Evolutionary conservation across 2,888 invertebrate genomes (phyloP).

Genomic region (Branchinecta sandiegonensis): DNA sequence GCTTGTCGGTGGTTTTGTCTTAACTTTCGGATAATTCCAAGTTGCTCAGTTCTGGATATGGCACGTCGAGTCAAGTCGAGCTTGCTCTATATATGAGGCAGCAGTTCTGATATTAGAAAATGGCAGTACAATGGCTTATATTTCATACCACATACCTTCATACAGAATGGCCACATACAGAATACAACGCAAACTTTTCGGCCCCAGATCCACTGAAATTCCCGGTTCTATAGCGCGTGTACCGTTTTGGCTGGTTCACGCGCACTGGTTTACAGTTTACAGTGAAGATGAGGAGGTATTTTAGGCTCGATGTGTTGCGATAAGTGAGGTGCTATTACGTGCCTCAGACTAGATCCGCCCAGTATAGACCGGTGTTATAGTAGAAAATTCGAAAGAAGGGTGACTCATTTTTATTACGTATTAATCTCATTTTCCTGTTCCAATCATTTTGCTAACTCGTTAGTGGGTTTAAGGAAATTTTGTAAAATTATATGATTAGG

Average conservation of each 20-base stretch:
- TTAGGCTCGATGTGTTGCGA: conserved; percentile 5
- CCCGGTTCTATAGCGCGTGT: conserved; percentile 12
- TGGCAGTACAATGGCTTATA: conserved; percentile 6
- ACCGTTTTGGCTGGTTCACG: conserved; percentile 7
- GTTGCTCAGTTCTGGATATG: not conserved
- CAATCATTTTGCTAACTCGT: not conserved
- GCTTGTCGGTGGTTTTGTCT: no score
- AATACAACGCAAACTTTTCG: conserved; percentile 8
- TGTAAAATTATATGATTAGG: not conserved
- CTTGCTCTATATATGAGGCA: conserved; percentile 12
- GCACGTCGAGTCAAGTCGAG: not conserved
- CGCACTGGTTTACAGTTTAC: not conserved
- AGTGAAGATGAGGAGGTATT: not conserved
- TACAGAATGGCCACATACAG: not conserved
- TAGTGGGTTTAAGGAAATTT: not conserved
- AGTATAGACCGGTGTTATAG: conserved; percentile 10
- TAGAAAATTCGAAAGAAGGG: conserved; percentile 7
- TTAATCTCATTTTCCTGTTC: no score
- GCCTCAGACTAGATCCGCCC: conserved; percentile 16
- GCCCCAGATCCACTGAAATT: conserved; percentile 8
- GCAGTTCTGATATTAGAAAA: conserved; percentile 10
- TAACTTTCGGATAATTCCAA: no score
- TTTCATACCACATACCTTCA: not conserved
- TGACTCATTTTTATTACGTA: not conserved
- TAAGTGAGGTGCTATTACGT: conserved; percentile 1